phyloP scores from a whole-genome alignment of 2,113 vertebrate genomes.

The Triplophysa rosa region DNA sequence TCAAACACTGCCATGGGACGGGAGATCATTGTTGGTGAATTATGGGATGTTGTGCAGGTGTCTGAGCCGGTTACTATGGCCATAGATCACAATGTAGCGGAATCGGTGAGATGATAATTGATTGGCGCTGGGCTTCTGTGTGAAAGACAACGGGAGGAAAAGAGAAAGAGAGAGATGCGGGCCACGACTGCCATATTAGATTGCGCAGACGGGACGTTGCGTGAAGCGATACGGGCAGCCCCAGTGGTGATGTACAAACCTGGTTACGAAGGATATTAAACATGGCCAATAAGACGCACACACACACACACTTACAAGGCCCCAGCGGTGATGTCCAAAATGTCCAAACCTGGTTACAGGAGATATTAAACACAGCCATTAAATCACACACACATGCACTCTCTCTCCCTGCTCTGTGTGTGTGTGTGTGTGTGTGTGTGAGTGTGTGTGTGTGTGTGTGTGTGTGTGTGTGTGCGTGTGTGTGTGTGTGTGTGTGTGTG shows the following conservation, averaged over 20 bases:
- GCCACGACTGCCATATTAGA: constrained; percentile 84
- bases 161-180: constrained; percentile 24
- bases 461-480: constrained; percentile 40
- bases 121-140: constrained; percentile 48
- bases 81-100: constrained; percentile 46
- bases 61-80: constrained; percentile 68
- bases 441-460: constrained; percentile 35
- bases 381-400: constrained; percentile 36
- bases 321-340: constrained; percentile 91
- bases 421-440: constrained; percentile 44
- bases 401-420: constrained; percentile 63
- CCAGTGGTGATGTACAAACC: constrained; percentile 80
- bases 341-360: constrained; percentile 73
- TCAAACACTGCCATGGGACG: constrained; percentile 73
- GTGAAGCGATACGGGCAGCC: constrained; percentile 85
- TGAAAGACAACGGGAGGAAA: constrained; percentile 17
- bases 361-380: constrained; percentile 60
- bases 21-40: constrained; percentile 88
- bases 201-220: constrained; percentile 79
- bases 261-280: constrained; percentile 69
- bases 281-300: constrained; percentile 56
- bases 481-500: constrained; percentile 40
- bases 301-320: constrained; percentile 58
- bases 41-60: constrained; percentile 91
- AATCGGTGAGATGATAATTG: constrained; percentile 51